A percentile compares a stretch with the other conserved stretches of the same genome.
These are phyloP conservation scores for Aphodius sticticus DNA, from an alignment of 2,888 invertebrate genomes.

Conservation along the genomic window DNA sequence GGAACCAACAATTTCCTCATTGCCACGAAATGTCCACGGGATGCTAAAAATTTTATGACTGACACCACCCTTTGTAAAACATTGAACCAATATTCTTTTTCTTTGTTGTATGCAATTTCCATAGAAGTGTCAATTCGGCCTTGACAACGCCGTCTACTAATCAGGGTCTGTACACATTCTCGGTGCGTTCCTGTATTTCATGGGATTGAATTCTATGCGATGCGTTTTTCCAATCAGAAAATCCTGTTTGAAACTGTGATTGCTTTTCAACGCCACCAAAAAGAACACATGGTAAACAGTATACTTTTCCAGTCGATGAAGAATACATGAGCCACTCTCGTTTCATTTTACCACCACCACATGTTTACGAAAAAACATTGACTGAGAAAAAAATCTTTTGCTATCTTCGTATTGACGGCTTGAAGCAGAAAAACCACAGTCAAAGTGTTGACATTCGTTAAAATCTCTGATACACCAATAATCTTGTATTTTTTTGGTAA, in stretches of 20 bases:
- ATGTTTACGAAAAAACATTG: constrained; percentile 11
- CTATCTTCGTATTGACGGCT: constrained; percentile 4
- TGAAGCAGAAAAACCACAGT: background rate
- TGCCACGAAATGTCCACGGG: constrained; percentile 41
- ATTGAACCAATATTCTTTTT: constrained; percentile 45
- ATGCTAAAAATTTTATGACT: constrained; percentile 35
- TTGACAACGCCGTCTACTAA: background rate
- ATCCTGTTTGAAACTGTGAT: constrained; percentile 1
- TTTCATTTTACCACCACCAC: background rate
- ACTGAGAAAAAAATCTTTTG: constrained; percentile 7
- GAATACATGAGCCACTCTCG: constrained; percentile 7
- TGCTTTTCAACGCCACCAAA: background rate
- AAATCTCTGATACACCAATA: background rate
- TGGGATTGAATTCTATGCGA: constrained; percentile 6
- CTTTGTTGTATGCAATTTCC: constrained; percentile 26
- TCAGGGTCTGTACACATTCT: background rate
- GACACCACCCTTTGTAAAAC: constrained; percentile 46
- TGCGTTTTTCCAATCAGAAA: constrained; percentile 16
- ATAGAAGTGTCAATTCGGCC: background rate
- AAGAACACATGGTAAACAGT: background rate
- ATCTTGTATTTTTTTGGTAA: background rate
- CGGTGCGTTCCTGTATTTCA: constrained; percentile 12
- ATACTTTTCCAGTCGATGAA: background rate
- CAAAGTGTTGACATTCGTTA: constrained; percentile 4
- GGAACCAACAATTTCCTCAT: constrained; percentile 45